Evolutionary conservation across 2,888 invertebrate species (phyloP), one percentile per base, ranked within the genome.

Genomic region (Gnatocerus cornutus): DNA sequence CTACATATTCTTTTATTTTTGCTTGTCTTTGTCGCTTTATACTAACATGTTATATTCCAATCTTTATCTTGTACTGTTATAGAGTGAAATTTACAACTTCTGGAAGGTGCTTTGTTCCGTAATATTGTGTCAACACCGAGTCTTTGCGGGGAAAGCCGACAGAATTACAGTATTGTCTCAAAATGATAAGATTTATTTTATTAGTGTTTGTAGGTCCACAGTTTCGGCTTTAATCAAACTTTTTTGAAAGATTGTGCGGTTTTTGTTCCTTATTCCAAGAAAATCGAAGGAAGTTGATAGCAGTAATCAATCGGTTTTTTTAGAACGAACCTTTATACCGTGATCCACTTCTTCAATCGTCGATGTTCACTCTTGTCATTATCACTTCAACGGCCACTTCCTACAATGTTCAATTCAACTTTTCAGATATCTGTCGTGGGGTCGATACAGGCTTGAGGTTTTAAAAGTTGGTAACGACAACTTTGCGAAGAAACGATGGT

Each of bases 391-490:
- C 48, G 21, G 21, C 21, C 12, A 55, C 37, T 12, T 52, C 46
- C 61, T 43, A 61, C 62, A 68, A 53, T 61, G 68, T 68, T 29
- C 68, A 68, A 68, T 68, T 68, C 53, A 68, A 68, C 46, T 62
- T 68, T 68, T 61, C 33, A 37, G 46, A 68, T 68, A 33, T 58
- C 39, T 41, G 45, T 68, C 16, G 16, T 29, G 27, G 14, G 53
- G 53, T 37, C 53, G 14, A 53, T 37, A 53, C 16, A 50, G 9
- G 27, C n/a, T 21, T 14, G 37, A 13, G 8, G 10, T 50, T 39
- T 55, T 39, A 8, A 55, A 37, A 37, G 21, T 55, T 16, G 1
- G 4, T 21, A 21, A 21, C 21, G 4, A 21, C 21, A 21, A 21
- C 21, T 21, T 21, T 21, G 1, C 21, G 21, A 21, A 21, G 21